A percentile compares a stretch with the other conserved stretches of the same genome.
phyloP scores from a whole-genome alignment of 2,797 vertebrate species.

The Trichosurus vulpecula region DNA sequence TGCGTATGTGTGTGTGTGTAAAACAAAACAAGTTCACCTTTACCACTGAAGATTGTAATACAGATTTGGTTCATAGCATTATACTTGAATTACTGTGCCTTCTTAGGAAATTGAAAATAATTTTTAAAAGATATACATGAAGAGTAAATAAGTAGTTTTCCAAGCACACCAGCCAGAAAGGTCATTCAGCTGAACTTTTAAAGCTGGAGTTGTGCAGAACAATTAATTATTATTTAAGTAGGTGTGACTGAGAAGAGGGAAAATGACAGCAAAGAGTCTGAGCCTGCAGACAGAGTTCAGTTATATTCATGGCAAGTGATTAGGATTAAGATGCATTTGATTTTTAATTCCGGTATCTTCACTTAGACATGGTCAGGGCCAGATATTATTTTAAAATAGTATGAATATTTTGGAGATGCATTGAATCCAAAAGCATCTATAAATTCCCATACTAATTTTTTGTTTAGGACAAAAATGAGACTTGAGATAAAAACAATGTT shows the following conservation, averaged over 20 bases:
- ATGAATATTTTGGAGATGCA: neutral
- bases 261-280: neutral
- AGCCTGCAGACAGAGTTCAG: neutral
- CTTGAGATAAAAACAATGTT: neutral
- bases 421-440: neutral
- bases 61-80: neutral
- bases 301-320: neutral
- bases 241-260: slow-evolving; percentile 1
- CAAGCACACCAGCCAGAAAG: slow-evolving; percentile 23
- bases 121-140: slow-evolving; percentile 44
- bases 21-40: neutral
- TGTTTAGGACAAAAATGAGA: slow-evolving; percentile 40
- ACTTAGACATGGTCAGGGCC: neutral
- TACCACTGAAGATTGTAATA: slow-evolving; percentile 28
- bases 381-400: neutral
- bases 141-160: slow-evolving; percentile 47
- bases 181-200: slow-evolving; percentile 38
- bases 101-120: neutral
- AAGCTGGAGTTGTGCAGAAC: slow-evolving; percentile 16
- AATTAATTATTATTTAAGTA: slow-evolving; percentile 52
- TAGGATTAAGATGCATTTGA: slow-evolving; percentile 17
- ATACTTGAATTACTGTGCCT: neutral
- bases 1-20: neutral
- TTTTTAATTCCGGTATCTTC: neutral
- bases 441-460: neutral